Conservation (phyloP, 2,888 invertebrate species). For the Imbricaverruca yamaguchii region DNA sequence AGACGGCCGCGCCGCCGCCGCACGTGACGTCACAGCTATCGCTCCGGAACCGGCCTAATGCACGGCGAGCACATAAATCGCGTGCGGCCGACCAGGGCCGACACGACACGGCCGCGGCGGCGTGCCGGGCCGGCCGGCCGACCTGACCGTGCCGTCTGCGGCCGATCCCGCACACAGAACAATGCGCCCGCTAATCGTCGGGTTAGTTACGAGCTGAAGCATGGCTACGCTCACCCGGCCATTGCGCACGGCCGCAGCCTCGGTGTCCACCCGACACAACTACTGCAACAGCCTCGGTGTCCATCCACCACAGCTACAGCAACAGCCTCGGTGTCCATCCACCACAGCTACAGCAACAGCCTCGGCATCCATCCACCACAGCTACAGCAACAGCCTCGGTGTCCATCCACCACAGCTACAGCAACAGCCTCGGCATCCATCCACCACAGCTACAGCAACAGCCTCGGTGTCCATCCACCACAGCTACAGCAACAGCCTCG, state of each 20-base stretch:
- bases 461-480: no score
- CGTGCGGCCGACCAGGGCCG: not conserved
- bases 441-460: no score
- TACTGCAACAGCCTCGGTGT: no score
- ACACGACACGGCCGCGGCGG: not conserved
- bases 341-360: no score
- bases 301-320: no score
- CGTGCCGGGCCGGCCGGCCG: not conserved
- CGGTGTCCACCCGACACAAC: no score
- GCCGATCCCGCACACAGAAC: not conserved
- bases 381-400: no score
- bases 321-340: no score
- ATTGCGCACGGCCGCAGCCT: not conserved
- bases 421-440: no score
- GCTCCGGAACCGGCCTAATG: conserved; percentile 1
- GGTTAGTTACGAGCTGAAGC: not conserved
- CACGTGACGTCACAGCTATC: not conserved
- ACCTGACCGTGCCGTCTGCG: not conserved
- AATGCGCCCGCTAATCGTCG: not conserved
- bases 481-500: no score
- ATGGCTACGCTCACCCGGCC: not conserved
- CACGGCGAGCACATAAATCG: not conserved
- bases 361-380: no score
- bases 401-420: no score
- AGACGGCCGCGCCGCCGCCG: not conserved